Base-by-base conservation (phyloP, 2,888 invertebrate species). In the Craniophora ligustri region DNA sequence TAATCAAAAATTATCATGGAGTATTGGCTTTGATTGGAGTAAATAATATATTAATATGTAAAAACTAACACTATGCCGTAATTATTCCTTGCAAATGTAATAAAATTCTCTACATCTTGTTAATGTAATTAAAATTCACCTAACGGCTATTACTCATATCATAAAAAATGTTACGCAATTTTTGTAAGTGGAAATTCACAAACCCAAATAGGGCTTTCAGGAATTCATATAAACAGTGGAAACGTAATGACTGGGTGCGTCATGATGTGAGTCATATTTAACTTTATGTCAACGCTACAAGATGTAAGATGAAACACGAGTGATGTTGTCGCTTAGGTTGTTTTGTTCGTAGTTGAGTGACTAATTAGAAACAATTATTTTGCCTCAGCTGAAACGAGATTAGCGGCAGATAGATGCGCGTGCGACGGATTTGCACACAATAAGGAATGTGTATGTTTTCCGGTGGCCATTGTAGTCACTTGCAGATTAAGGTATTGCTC, bases 361-460 rank as follows among this genome's bases (percentile, higher is more conserved):
- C 44, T 63, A 69, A 69, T 69, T 62, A 44, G 38, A 6, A 44
- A 42, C 62, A 72, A 72, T 72, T 69, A 63, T 54, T 72, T 66
- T 55, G 54, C 46, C 56, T 65, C 54, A 62, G 53, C 72, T 71
- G 66, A 68, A 60, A 57, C 50, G 49, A 70, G 72, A 70, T 70
- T 58, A 64, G 49, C 32, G 19, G 42, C 38, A 56, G 69, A 68
- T 68, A 59, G 50, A 49, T 45, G 36, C 51, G 50, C 46, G 30
- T 57, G 51, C 21, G 36, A 28, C 46, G 46, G 51, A 71, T 71
- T 71, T 68, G 62, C 71, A 72, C 65, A 72, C 56, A 72, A 62
- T 68, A 47, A 56, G 28, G 36, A 57, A 49, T 60, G 59, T 57
- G 34, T 44, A 42, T 40, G 54, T 55, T 71, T 58, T 48, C 49